phyloP scores from a whole-genome alignment of 2,113 vertebrate species.

The Onychostruthus taczanowskii region DNA sequence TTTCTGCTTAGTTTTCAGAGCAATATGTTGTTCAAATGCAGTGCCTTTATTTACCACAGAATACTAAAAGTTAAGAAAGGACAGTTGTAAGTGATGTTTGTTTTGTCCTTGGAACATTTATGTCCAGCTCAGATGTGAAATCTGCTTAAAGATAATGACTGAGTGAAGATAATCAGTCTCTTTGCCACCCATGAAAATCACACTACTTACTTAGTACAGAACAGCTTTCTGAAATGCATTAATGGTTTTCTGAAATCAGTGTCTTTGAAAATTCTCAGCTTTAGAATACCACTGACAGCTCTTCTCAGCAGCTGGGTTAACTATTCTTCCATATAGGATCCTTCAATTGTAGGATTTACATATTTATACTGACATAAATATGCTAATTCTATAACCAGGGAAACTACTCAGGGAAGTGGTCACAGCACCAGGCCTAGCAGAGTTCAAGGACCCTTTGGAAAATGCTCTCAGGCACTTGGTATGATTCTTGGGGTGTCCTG shows the following conservation, averaged over 20 bases:
- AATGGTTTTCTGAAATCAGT: not conserved
- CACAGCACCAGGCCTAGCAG: not conserved
- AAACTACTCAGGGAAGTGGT: not conserved
- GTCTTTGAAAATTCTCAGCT: not conserved
- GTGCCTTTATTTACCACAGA: not conserved
- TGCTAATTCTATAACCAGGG: not conserved
- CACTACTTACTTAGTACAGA: not conserved
- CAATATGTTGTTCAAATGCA: not conserved
- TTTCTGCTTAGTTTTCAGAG: not conserved
- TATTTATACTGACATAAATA: not conserved
- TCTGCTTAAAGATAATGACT: not conserved
- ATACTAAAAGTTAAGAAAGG: not conserved
- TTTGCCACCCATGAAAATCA: not conserved
- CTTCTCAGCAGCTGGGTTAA: not conserved
- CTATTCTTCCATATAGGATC: not conserved
- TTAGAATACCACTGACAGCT: not conserved
- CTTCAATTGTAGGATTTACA: not conserved
- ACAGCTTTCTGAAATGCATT: not conserved
- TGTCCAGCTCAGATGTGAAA: not conserved
- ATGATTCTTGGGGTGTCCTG: not conserved
- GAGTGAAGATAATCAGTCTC: not conserved
- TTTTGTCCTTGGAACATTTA: not conserved
- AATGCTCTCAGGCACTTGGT: not conserved
- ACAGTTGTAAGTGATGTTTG: not conserved
- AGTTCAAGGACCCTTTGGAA: not conserved